Conservation (phyloP, 2,888 invertebrate genomes). For the Eupelmus urozonus region DNA sequence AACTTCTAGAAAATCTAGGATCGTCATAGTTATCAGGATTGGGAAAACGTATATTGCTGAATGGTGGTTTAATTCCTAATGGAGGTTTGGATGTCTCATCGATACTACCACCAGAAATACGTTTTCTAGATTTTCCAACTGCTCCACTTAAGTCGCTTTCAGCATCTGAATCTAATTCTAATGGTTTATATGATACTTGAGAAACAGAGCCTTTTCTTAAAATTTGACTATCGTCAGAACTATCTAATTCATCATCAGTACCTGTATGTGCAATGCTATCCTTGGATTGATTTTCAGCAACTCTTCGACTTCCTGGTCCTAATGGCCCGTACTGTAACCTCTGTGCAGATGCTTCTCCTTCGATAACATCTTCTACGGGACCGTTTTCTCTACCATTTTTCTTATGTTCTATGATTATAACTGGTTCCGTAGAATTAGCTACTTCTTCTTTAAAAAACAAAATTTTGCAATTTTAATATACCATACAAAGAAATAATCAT, state of each 20-base stretch:
- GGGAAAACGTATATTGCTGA: slow-evolving; percentile 64
- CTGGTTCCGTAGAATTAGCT: slow-evolving; percentile 28
- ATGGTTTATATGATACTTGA: slow-evolving; percentile 69
- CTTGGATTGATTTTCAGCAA: slow-evolving; percentile 43
- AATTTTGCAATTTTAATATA: no score
- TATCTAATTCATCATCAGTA: slow-evolving; percentile 65
- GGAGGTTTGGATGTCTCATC: slow-evolving; percentile 53
- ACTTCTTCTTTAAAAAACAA: no score
- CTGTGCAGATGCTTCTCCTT: slow-evolving; percentile 36
- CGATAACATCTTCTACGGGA: slow-evolving; percentile 9
- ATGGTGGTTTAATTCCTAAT: slow-evolving; percentile 18
- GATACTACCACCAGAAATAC: slow-evolving; percentile 65
- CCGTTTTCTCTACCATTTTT: slow-evolving; percentile 37
- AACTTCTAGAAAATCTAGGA: slow-evolving; percentile 57
- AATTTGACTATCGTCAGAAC: slow-evolving; percentile 65
- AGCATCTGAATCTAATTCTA: slow-evolving; percentile 73
- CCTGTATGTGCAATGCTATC: slow-evolving; percentile 6
- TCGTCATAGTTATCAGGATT: slow-evolving; percentile 71
- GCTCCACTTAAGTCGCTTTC: slow-evolving; percentile 69
- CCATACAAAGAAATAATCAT: background rate
- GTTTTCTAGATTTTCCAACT: slow-evolving; percentile 66
- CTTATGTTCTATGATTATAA: slow-evolving; percentile 37
- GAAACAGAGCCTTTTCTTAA: slow-evolving; percentile 61
- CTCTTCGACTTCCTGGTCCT: slow-evolving; percentile 68
- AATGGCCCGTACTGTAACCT: slow-evolving; percentile 69